Evolutionary conservation across 2,888 invertebrate genomes (phyloP).

Genomic region (Orthonevra nobilis): DNA sequence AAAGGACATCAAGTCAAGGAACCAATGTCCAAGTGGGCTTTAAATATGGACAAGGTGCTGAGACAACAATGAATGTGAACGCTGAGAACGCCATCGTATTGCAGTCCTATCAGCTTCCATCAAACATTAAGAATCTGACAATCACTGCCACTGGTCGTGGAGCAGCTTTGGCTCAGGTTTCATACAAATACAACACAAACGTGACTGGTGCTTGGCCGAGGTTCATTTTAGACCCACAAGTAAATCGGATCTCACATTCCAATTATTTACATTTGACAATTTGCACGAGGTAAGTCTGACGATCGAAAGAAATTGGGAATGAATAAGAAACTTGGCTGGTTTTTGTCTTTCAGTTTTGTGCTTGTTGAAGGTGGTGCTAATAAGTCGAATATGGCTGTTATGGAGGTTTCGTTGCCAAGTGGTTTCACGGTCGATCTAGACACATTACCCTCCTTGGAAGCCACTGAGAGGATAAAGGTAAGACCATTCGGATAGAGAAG

Average conservation of each 20-base stretch:
- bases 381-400: slow-evolving; percentile 89
- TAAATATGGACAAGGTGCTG: slow-evolving; percentile 81
- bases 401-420: slow-evolving; percentile 94
- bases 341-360: slow-evolving; percentile 73
- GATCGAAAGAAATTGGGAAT: not conserved
- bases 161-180: slow-evolving; percentile 88
- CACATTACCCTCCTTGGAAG: slow-evolving; percentile 85
- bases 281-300: slow-evolving; percentile 85
- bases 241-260: slow-evolving; percentile 91
- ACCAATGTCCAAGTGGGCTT: slow-evolving; percentile 82
- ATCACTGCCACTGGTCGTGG: slow-evolving; percentile 91
- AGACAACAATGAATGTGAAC: slow-evolving; percentile 85
- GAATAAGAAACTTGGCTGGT: no score
- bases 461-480: slow-evolving; percentile 81
- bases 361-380: slow-evolving; percentile 80
- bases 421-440: slow-evolving; percentile 93
- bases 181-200: slow-evolving; percentile 90
- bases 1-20: slow-evolving; percentile 81
- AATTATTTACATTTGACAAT: slow-evolving; percentile 91
- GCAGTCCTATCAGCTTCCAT: slow-evolving; percentile 84
- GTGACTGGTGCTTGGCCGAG: slow-evolving; percentile 94
- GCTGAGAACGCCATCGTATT: slow-evolving; percentile 90
- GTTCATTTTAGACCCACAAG: slow-evolving; percentile 92
- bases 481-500: not conserved
- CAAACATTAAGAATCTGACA: slow-evolving; percentile 83